Evolutionary conservation across 2,797 vertebrate genomes (phyloP), one percentile per base, ranked within the genome.

Genomic region (Coregonus sp.): DNA sequence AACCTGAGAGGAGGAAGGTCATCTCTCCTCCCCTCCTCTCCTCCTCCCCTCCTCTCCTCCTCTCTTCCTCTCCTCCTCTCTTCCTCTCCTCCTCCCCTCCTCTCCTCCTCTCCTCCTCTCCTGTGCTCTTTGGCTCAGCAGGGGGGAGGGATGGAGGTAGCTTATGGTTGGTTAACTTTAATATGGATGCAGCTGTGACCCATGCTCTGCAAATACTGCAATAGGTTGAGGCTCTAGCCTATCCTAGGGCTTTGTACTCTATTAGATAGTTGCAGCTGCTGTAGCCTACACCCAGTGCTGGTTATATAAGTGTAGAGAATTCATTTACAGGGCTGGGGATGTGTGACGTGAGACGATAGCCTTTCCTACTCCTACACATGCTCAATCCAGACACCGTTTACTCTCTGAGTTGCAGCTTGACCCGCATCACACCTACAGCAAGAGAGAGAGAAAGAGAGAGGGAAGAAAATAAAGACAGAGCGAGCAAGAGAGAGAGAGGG

Each of bases 301-400:
- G 84, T 90, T 91, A 90, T 81, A 78, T 89, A 90, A 89, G 79
- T 78, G 79, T 75, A 80, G 85, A 85, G 78, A 86, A 83, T 82
- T 83, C 77, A 82, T 84, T 73, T 85, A 85, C 18, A 51, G 20
- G 37, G 68, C 75, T 6, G 81, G 2, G 69, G 70, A 66, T 59
- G 63, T 84, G 87, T 85, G 80, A 77, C 79, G 0, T 71, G 51
- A 31, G 79, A 61, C n/a, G 1, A 56, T 56, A 56, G 15, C 15
- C 85, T 25, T 87, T 76, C 82, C 12, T 82, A 69, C 81, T 79
- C 74, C 73, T 76, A 56, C 80, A 80, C 75, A 4, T 70, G 50
- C 61, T 73, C 40, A 12, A 47, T 47, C 78, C 77, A 37, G 65
- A 79, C 83, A 73, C 73, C 72, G 50, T 72, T 82, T 18, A 5